These are phyloP conservation scores for Poicephalus meyeri DNA, from an alignment of 2,113 vertebrate genomes.

Conservation along the genomic window DNA sequence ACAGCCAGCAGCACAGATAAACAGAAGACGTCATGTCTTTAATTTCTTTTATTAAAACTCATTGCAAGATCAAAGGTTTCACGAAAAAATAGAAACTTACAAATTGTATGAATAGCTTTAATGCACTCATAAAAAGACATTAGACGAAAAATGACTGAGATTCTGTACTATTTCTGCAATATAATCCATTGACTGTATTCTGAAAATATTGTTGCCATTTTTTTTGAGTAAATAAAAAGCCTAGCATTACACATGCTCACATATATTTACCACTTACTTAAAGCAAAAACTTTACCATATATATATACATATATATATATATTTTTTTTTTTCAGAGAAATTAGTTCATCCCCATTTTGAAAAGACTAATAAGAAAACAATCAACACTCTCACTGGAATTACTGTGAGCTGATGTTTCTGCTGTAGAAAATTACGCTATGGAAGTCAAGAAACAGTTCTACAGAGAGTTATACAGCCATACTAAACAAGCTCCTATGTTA, in stretches of 20 bases:
- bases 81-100: constrained; percentile 78
- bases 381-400: constrained; percentile 52
- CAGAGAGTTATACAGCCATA: constrained; percentile 64
- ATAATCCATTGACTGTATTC: constrained; percentile 70
- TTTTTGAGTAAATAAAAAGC: constrained; percentile 72
- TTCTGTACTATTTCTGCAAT: constrained; percentile 66
- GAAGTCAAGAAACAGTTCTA: constrained; percentile 62
- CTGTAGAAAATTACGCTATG: constrained; percentile 62
- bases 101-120: constrained; percentile 72
- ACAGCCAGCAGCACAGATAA: not conserved
- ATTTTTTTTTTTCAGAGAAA: constrained; percentile 59
- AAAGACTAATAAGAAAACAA: constrained; percentile 72
- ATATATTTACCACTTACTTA: constrained; percentile 71
- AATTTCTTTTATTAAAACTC: constrained; percentile 68
- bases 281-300: constrained; percentile 62
- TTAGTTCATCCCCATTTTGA: constrained; percentile 72
- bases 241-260: constrained; percentile 71
- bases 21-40: constrained; percentile 29
- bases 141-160: constrained; percentile 64
- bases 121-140: constrained; percentile 71
- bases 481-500: constrained; percentile 64
- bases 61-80: constrained; percentile 71
- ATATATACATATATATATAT: not conserved
- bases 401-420: constrained; percentile 45
- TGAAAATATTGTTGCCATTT: constrained; percentile 78